These are phyloP conservation scores for Formica aserva DNA, from an alignment of 2,888 invertebrate species.

Conservation along the genomic window DNA sequence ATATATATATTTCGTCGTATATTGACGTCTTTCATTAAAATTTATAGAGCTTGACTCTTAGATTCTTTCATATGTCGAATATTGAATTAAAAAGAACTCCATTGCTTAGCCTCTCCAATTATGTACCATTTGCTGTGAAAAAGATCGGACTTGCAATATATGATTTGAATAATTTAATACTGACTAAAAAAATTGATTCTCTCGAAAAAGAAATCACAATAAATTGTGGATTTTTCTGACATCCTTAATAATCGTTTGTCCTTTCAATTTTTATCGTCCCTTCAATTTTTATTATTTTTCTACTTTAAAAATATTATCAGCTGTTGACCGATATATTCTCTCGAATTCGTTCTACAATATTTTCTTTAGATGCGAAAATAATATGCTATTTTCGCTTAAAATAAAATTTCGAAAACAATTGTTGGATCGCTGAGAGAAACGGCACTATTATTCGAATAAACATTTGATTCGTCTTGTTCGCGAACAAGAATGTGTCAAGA, in stretches of 20 bases:
- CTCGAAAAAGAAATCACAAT: not conserved
- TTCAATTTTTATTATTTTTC: not conserved
- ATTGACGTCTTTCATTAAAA: constrained; percentile 33
- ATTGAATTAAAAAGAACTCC: not conserved
- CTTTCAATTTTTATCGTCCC: not conserved
- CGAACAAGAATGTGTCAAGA: constrained; percentile 32
- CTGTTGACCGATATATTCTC: not conserved
- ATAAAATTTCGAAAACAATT: not conserved
- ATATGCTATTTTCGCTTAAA: not conserved
- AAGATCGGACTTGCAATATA: not conserved
- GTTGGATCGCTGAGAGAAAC: not conserved
- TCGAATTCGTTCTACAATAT: not conserved
- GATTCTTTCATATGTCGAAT: not conserved
- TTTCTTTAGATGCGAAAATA: not conserved
- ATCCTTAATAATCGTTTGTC: not conserved
- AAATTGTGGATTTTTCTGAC: not conserved
- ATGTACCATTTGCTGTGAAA: too few species aligned
- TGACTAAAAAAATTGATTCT: not conserved
- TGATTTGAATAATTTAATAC: constrained; percentile 1
- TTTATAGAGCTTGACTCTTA: not conserved
- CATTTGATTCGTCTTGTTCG: constrained; percentile 21
- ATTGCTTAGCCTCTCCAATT: not conserved
- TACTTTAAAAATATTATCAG: not conserved
- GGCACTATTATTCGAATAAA: not conserved
- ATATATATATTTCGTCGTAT: not conserved